Base-by-base conservation (phyloP, 2,797 vertebrate species). In the Kryptolebias ocellatus region DNA sequence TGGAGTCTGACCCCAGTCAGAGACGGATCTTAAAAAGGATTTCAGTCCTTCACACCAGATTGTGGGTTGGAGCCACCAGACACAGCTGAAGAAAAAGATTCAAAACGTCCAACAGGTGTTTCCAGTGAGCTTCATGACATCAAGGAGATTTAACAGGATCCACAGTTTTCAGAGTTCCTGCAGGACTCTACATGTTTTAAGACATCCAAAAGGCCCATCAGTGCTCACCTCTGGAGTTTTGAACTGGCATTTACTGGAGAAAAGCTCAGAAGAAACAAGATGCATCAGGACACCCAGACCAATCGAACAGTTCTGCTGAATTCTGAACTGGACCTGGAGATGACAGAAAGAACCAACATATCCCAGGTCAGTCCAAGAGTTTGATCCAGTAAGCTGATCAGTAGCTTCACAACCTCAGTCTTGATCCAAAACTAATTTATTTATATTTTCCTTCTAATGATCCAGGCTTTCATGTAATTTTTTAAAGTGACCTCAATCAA, bases 301-400 rank as follows among this genome's bases (percentile, higher is more conserved):
- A 46, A 68, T 46, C 28, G 24, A 12, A 31, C 55, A 9, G 78
- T 79, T 2, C 29, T 51, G 8, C 64, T 74, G 1, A 83, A 85
- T 58, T 52, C 64, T 34, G 86, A 69, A 34, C 54, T 91, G 45
- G 85, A 91, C 60, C 63, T 92, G 65, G 80, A 91, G 71, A 66
- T 82, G 74, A 86, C 63, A 0, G 72, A 65, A 34, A 62, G 46
- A 18, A 29, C 34, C 24, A 55, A 34, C n/a, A 46, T 2, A 0
- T 5, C 10, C 24, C 76, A 83, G 85, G 88, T 90, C 16, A 54
- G 62, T 16, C 11, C 17, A 44, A 51, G 10, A 7, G 29, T 37
- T 64, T 54, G 6, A n/a, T 39, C 34, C 4, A 16, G 18, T 52
- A 18, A 29, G n/a, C 11, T 46, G 17, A 3, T 42, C 9, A 3